phyloP scores from a whole-genome alignment of 2,888 invertebrate species.

The Melieria crassipennis region DNA sequence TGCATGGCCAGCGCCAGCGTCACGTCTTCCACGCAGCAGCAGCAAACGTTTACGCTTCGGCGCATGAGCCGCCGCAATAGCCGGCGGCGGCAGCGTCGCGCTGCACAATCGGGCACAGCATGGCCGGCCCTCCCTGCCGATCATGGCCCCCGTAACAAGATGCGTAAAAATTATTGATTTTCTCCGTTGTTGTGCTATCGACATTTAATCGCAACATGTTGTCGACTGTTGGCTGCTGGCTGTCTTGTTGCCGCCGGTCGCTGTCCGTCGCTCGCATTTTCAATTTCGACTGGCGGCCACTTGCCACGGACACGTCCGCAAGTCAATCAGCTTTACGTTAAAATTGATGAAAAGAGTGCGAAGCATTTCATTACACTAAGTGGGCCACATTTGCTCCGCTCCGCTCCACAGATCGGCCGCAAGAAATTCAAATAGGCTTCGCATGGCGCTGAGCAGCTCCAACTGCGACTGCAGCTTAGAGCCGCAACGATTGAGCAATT shows the following conservation, averaged over 20 bases:
- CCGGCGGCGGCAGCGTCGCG: conserved; percentile 1
- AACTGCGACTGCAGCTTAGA: too few species aligned
- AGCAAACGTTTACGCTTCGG: too few species aligned
- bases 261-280: background rate
- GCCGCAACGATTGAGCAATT: too few species aligned
- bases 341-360: background rate
- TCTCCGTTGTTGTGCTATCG: conserved; percentile 53
- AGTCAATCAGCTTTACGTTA: background rate
- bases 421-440: too few species aligned
- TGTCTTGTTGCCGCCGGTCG: background rate
- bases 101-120: conserved; percentile 1
- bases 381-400: too few species aligned
- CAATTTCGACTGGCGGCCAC: background rate
- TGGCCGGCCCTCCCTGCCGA: conserved; percentile 13
- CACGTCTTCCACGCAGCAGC: too few species aligned
- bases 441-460: too few species aligned
- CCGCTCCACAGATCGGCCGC: too few species aligned
- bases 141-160: conserved; percentile 53
- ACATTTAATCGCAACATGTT: conserved; percentile 60
- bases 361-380: background rate
- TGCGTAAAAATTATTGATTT: conserved; percentile 63
- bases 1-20: background rate
- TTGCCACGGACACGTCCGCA: background rate
- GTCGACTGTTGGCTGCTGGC: conserved; percentile 20
- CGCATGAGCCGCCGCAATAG: background rate